A percentile compares a stretch with the other conserved stretches of the same genome.
phyloP scores from a whole-genome alignment of 1,140 invertebrate genomes.

The Meloidogyne floridensis region DNA sequence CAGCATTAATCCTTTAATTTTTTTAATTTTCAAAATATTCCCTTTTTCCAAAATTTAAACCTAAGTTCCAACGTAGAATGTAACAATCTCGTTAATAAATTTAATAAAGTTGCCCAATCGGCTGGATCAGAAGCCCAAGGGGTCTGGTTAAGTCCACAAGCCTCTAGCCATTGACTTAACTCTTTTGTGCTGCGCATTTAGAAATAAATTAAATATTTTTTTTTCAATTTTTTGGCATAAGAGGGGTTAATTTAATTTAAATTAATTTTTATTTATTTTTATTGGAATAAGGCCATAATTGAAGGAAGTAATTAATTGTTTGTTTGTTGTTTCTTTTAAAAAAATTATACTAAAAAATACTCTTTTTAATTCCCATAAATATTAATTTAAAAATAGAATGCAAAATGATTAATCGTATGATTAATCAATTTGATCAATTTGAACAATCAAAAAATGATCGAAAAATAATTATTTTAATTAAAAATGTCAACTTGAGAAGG shows the following conservation, averaged over 20 bases:
- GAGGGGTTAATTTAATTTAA: neutral
- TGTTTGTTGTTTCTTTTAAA: neutral
- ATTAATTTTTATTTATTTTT: neutral
- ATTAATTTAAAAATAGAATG: neutral
- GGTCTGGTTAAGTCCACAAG: conserved; percentile 11
- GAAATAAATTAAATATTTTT: neutral
- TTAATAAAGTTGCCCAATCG: conserved; percentile 28
- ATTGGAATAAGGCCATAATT: neutral
- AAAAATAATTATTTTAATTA: conserved; percentile 3
- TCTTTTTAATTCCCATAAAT: neutral
- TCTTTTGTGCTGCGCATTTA: conserved; percentile 28
- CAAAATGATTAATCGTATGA: neutral
- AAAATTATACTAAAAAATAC: neutral
- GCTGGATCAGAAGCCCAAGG: conserved; percentile 23
- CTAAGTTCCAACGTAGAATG: conserved; percentile 15
- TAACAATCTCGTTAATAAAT: conserved; percentile 25
- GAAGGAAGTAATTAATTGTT: neutral
- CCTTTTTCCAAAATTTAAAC: neutral
- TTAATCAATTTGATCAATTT: conserved; percentile 10
- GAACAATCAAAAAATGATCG: conserved; percentile 2
- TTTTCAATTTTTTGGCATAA: neutral
- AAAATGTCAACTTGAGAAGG: neutral
- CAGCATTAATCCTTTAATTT: neutral
- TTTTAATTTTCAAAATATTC: neutral
- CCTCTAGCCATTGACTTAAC: conserved; percentile 17